These are phyloP conservation scores for Beroe ovata DNA, from an alignment of 37 sponge, comb jelly and placozoan genomes.

Conservation along the genomic window DNA sequence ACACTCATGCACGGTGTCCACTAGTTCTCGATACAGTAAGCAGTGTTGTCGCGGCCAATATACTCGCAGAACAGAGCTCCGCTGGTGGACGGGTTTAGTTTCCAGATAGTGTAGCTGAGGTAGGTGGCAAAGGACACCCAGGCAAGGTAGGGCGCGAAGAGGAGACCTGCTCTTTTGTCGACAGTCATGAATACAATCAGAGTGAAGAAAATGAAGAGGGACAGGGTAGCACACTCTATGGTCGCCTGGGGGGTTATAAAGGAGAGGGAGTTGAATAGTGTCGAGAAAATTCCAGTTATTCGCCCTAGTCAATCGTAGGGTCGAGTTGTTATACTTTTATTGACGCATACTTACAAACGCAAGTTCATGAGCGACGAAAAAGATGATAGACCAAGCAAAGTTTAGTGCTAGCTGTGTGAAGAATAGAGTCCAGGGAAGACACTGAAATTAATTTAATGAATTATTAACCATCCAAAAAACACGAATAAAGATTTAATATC, in stretches of 20 bases:
- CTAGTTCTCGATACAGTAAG: too few species aligned
- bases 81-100: conserved; percentile 5
- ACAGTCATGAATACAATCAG: neutral
- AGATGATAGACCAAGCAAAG: conserved; percentile 68
- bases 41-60: neutral
- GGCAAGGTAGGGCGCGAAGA: conserved; percentile 25
- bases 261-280: too few species aligned
- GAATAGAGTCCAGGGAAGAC: conserved; percentile 58
- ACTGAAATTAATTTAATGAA: conserved; percentile 41
- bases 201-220: conserved; percentile 2
- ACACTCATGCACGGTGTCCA: too few species aligned
- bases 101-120: conserved; percentile 46
- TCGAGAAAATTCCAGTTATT: neutral
- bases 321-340: too few species aligned
- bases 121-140: conserved; percentile 26
- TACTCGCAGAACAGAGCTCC: neutral
- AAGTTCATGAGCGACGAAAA: conserved; percentile 65
- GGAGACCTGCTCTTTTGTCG: neutral
- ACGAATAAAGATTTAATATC: too few species aligned
- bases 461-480: neutral
- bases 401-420: conserved; percentile 69
- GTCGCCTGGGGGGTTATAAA: conserved; percentile 3
- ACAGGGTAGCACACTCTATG: neutral
- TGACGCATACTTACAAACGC: conserved; percentile 66
- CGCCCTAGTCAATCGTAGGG: neutral